A percentile compares a stretch with the other conserved stretches of the same genome.
Conservation (phyloP, 2,113 vertebrate genomes). For the Helogale parvula region DNA sequence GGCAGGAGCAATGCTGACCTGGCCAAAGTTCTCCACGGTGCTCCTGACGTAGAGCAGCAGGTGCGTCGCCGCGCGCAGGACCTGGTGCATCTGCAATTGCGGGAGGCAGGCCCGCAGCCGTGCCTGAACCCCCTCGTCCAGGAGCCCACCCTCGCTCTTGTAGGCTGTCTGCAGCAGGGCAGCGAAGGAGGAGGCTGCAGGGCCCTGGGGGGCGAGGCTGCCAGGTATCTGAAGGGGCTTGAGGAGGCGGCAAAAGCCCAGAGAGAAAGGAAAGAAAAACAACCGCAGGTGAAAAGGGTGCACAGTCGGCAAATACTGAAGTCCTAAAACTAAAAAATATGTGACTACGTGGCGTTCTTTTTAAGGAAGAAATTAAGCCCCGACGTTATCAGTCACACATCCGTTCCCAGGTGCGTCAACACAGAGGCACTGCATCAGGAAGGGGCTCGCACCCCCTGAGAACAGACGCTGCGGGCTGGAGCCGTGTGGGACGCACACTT, state of each 20-base stretch:
- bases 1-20: constrained; percentile 81
- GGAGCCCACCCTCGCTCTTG: constrained; percentile 71
- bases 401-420: accelerated
- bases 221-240: not conserved
- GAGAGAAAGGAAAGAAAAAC: not conserved
- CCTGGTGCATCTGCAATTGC: constrained; percentile 76
- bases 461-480: accelerated
- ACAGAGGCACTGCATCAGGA: accelerated
- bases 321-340: accelerated
- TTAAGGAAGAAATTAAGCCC: not conserved
- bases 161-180: constrained; percentile 86
- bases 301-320: accelerated
- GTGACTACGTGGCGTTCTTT: accelerated
- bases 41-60: constrained; percentile 92
- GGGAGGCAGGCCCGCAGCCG: constrained; percentile 80
- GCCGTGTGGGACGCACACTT: accelerated
- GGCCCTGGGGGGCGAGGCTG: accelerated
- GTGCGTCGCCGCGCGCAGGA: constrained; percentile 88
- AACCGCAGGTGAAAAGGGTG: not conserved
- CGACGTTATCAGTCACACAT: accelerated
- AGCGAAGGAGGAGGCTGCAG: constrained; percentile 70
- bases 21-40: constrained; percentile 89
- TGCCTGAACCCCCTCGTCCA: constrained; percentile 68
- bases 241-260: not conserved
- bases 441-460: not conserved